Conservation (phyloP, 2,888 invertebrate species). For the Timema podura region DNA sequence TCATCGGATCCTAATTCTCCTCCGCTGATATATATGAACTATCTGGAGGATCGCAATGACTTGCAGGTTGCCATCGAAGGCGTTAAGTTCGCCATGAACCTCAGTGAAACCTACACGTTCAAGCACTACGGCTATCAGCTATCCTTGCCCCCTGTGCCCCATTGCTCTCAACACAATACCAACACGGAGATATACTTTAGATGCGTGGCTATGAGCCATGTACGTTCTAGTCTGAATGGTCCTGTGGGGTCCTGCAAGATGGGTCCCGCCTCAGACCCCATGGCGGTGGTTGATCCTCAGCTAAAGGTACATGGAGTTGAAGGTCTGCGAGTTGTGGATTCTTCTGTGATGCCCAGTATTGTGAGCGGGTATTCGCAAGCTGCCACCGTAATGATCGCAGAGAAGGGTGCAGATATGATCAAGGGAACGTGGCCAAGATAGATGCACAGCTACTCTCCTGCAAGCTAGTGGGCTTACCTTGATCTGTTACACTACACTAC, state of each 20-base stretch:
- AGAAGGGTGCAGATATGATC: slow-evolving; percentile 38
- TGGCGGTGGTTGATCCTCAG: slow-evolving; percentile 73
- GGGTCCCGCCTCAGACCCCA: slow-evolving; percentile 71
- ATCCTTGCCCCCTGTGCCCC: slow-evolving; percentile 63
- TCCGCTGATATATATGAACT: slow-evolving; percentile 86
- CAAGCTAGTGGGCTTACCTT: too few species aligned
- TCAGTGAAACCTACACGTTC: slow-evolving; percentile 60
- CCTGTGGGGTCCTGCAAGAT: slow-evolving; percentile 58
- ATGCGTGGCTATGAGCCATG: not conserved
- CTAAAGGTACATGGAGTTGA: slow-evolving; percentile 41
- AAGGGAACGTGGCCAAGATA: slow-evolving; percentile 11
- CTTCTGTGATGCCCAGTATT: slow-evolving; percentile 44
- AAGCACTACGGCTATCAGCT: slow-evolving; percentile 58
- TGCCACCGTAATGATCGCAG: slow-evolving; percentile 37
- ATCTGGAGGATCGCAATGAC: slow-evolving; percentile 69
- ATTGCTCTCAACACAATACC: slow-evolving; percentile 57
- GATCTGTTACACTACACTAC: too few species aligned
- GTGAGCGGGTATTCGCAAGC: slow-evolving; percentile 41
- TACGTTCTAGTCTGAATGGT: not conserved
- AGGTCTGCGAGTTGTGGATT: slow-evolving; percentile 44
- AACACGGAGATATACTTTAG: slow-evolving; percentile 67
- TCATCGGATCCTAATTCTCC: slow-evolving; percentile 65
- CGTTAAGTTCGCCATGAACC: slow-evolving; percentile 60
- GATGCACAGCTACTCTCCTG: too few species aligned
- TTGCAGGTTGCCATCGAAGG: slow-evolving; percentile 68